phyloP scores from a whole-genome alignment of 2,113 vertebrate genomes.

The Gallinago paraguaiae region DNA sequence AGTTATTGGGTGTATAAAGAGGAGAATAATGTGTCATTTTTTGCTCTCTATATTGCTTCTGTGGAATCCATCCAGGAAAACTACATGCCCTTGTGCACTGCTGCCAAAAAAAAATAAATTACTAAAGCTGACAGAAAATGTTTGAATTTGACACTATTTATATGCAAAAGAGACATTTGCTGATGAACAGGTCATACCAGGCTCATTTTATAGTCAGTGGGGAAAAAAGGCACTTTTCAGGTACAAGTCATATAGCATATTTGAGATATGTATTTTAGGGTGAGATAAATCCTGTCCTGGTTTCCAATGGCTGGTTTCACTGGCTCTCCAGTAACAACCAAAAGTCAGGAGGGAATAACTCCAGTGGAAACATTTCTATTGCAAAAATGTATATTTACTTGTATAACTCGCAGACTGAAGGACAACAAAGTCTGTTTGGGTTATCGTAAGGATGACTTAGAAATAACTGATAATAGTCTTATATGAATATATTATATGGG shows the following conservation, averaged over 20 bases:
- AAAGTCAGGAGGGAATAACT: neutral
- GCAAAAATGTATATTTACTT: neutral
- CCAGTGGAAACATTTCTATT: neutral
- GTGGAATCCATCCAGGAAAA: neutral
- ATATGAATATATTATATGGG: neutral
- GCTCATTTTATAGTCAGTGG: neutral
- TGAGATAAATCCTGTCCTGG: neutral
- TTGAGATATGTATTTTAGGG: neutral
- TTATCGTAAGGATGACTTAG: neutral
- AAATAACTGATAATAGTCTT: neutral
- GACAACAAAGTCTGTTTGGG: rapidly evolving
- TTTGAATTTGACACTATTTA: neutral
- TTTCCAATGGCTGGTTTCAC: neutral
- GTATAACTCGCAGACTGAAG: neutral
- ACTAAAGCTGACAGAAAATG: neutral
- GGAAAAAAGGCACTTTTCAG: neutral
- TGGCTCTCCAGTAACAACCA: neutral
- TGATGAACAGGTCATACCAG: neutral
- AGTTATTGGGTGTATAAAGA: neutral
- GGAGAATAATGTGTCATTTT: neutral
- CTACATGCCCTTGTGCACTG: neutral
- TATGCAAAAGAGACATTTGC: neutral
- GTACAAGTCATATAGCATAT: neutral
- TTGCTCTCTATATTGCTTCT: neutral
- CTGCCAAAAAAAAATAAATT: neutral